Conservation (phyloP, 2,797 vertebrate genomes). For the Champsocephalus esox region DNA sequence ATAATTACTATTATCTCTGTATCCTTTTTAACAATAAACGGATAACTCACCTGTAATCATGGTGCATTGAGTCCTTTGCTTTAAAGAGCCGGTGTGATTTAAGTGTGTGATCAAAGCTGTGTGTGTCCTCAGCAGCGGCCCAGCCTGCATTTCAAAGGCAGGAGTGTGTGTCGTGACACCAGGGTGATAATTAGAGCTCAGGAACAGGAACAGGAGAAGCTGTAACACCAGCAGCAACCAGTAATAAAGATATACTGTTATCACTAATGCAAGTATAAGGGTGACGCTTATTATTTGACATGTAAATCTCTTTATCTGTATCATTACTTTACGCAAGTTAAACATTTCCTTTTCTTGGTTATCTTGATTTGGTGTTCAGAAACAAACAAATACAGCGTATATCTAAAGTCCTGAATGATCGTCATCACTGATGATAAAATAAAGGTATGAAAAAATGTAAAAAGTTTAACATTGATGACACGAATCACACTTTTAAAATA, state of each 20-base stretch:
- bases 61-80: not conserved
- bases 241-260: not conserved
- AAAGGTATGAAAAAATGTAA: not conserved
- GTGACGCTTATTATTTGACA: not conserved
- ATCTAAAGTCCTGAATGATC: too few species aligned
- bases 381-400: not conserved
- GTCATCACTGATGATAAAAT: too few species aligned
- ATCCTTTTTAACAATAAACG: not conserved
- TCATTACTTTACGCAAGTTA: not conserved
- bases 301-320: not conserved
- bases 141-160: slow-evolving; percentile 54
- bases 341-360: not conserved
- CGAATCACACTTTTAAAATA: not conserved
- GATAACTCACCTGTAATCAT: not conserved
- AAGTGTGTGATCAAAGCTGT: slow-evolving; percentile 14
- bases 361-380: not conserved
- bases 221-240: slow-evolving; percentile 4
- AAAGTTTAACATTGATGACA: not conserved
- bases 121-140: slow-evolving; percentile 30
- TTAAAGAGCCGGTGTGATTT: not conserved
- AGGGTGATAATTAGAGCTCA: slow-evolving; percentile 56
- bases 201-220: slow-evolving; percentile 13
- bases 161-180: slow-evolving; percentile 38
- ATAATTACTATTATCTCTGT: not conserved
- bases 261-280: not conserved